Percentiles rank a stretch among this genome's conserved stretches.
Conservation (phyloP, 2,888 invertebrate genomes). For the Eupithecia subumbrata region DNA sequence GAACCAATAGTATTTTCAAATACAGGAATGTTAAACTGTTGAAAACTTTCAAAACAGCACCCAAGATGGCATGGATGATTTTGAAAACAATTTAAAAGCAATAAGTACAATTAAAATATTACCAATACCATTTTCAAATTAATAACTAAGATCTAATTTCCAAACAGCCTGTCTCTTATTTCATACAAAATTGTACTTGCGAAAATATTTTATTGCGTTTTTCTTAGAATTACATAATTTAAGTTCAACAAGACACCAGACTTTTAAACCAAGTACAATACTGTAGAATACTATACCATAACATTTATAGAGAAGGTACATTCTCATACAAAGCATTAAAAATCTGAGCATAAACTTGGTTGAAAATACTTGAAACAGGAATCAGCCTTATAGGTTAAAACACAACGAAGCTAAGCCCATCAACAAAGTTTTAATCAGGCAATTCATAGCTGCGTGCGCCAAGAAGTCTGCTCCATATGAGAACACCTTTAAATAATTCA, state of each 20-base stretch:
- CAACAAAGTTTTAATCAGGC: background rate
- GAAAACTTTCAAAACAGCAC: slow-evolving; percentile 30
- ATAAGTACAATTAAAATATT: slow-evolving; percentile 25
- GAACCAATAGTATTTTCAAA: slow-evolving; percentile 46
- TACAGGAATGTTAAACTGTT: slow-evolving; percentile 57
- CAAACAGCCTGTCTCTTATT: slow-evolving; percentile 13
- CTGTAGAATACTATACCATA: slow-evolving; percentile 22
- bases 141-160: slow-evolving; percentile 24
- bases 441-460: background rate
- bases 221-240: slow-evolving; percentile 28
- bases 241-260: slow-evolving; percentile 26
- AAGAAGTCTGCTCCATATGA: slow-evolving; percentile 1
- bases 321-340: slow-evolving; percentile 17
- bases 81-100: slow-evolving; percentile 25
- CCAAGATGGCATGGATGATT: slow-evolving; percentile 22
- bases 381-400: slow-evolving; percentile 3
- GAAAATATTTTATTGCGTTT: slow-evolving; percentile 28
- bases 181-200: slow-evolving; percentile 33
- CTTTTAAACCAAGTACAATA: slow-evolving; percentile 28
- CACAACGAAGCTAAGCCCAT: background rate
- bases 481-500: background rate
- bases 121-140: slow-evolving; percentile 4
- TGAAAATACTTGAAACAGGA: background rate
- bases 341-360: background rate
- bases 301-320: slow-evolving; percentile 10